Evolutionary conservation across 2,797 vertebrate species (phyloP).

Genomic region (Melanotaenia maccullochi): DNA sequence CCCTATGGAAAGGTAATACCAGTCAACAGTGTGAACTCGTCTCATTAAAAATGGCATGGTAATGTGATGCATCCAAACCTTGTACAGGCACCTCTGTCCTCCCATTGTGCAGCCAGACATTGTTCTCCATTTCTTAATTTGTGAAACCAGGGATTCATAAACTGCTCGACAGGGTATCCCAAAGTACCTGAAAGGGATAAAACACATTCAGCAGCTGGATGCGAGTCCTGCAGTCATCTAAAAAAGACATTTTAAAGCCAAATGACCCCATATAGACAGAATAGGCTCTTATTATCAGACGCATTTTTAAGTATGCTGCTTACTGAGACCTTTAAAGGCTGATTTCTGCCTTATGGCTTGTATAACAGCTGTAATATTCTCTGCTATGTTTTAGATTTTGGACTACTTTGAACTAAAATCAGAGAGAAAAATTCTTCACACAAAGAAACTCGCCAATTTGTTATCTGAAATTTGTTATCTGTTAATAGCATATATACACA

Average conservation of each 20-base stretch:
- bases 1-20: too few relatives aligned
- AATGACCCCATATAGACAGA: slow-evolving; percentile 56
- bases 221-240: too few relatives aligned
- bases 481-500: neutral
- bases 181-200: slow-evolving; percentile 76
- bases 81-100: slow-evolving; percentile 82
- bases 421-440: too few relatives aligned
- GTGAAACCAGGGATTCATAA: slow-evolving; percentile 74
- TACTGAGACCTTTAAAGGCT: neutral
- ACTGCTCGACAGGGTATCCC: slow-evolving; percentile 75
- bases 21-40: neutral
- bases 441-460: too few relatives aligned
- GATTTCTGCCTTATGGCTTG: too few relatives aligned
- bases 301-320: too few relatives aligned
- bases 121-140: slow-evolving; percentile 81
- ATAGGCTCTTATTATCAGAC: neutral
- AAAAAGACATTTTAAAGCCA: neutral
- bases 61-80: slow-evolving; percentile 58
- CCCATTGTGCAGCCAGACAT: slow-evolving; percentile 73
- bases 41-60: neutral
- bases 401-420: too few relatives aligned
- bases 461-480: too few relatives aligned
- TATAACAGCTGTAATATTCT: too few relatives aligned
- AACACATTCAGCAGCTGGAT: neutral
- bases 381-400: too few relatives aligned